Percentiles rank a stretch among this genome's conserved stretches.
These are phyloP conservation scores for Pachydiplax longipennis DNA, from an alignment of 2,888 invertebrate genomes.

Conservation along the genomic window DNA sequence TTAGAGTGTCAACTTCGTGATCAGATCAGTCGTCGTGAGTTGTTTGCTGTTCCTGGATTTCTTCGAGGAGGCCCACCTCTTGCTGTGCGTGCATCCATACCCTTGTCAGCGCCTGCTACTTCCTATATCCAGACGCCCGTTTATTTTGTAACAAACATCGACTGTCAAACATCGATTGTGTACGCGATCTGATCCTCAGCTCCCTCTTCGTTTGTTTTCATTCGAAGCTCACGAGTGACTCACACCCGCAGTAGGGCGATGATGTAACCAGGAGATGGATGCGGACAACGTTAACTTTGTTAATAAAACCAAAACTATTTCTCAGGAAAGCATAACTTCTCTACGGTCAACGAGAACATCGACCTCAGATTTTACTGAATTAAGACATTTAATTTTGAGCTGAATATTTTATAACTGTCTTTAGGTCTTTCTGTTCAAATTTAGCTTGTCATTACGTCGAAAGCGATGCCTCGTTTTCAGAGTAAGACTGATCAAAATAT, in stretches of 20 bases:
- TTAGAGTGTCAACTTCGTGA: not conserved
- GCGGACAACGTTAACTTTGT: too few species aligned
- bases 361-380: too few species aligned
- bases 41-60: conserved; percentile 9
- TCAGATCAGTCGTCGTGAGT: not conserved
- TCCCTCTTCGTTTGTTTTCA: conserved; percentile 22
- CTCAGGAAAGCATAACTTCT: too few species aligned
- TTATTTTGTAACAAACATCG: conserved; percentile 22
- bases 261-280: conserved; percentile 3
- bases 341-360: too few species aligned
- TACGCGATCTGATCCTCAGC: conserved; percentile 10
- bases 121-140: conserved; percentile 2
- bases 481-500: too few species aligned
- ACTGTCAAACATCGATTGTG: conserved; percentile 33
- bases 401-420: too few species aligned
- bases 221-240: conserved; percentile 31
- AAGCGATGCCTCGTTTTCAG: too few species aligned
- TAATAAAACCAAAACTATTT: too few species aligned
- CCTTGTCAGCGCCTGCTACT: conserved; percentile 13
- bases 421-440: too few species aligned
- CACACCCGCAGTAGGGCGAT: conserved; percentile 2
- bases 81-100: not conserved
- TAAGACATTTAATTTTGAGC: too few species aligned
- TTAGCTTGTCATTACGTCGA: too few species aligned
- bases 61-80: not conserved